A percentile compares a stretch with the other conserved stretches of the same genome.
Conservation (phyloP, 2,888 invertebrate species). For the Drosophila robusta region DNA sequence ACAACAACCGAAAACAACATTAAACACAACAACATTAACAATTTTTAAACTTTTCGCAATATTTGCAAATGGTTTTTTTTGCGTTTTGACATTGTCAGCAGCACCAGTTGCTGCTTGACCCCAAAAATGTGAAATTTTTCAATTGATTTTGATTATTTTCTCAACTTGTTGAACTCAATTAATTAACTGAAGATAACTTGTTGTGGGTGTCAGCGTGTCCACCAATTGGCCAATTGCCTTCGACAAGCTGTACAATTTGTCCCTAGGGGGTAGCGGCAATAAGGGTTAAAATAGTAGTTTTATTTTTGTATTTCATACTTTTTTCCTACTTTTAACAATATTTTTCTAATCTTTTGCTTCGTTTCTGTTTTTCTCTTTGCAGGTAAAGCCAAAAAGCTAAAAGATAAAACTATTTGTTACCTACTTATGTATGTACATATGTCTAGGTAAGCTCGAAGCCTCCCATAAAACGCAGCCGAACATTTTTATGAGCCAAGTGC, state of each 20-base stretch:
- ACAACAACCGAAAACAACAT: conserved; percentile 27
- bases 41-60: conserved; percentile 68
- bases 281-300: neutral
- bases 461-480: conserved; percentile 47
- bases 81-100: conserved; percentile 51
- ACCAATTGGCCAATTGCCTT: conserved; percentile 45
- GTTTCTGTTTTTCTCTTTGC: conserved; percentile 45
- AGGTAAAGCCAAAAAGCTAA: conserved; percentile 51
- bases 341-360: conserved; percentile 16
- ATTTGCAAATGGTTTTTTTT: conserved; percentile 34
- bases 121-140: conserved; percentile 59
- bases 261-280: neutral
- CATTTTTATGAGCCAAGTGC: conserved; percentile 69
- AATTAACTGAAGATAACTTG: conserved; percentile 77
- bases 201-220: conserved; percentile 67
- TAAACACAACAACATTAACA: conserved; percentile 27
- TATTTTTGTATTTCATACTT: no score
- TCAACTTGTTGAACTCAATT: conserved; percentile 83
- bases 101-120: conserved; percentile 62
- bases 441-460: conserved; percentile 19
- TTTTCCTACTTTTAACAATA: conserved; percentile 2
- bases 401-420: conserved; percentile 4
- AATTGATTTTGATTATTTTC: conserved; percentile 82
- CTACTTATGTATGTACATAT: conserved; percentile 5
- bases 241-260: neutral